Base-by-base conservation (phyloP, 2,113 vertebrate species). In the Scomber scombrus region DNA sequence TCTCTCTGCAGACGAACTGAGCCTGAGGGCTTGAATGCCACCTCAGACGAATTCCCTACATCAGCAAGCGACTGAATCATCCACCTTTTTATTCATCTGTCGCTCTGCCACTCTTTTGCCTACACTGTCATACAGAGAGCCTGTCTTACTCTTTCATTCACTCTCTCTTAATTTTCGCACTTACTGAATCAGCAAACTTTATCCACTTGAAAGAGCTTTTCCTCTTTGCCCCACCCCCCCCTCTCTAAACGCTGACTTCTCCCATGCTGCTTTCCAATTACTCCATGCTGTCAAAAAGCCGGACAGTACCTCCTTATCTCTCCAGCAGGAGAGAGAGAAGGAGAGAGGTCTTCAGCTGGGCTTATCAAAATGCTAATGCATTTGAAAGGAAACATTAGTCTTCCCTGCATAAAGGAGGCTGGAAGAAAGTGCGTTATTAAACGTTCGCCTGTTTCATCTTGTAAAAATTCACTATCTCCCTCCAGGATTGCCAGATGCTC, bases 341-440 rank as follows among this genome's bases (percentile, higher is more conserved):
- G 65, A 58, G 60, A 60, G 58, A 70, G 70, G 67, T 66, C 71
- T 82, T 81, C 81, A 73, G 74, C 81, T 57, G 68, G 67, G 77
- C 69, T 88, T 88, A 82, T 85, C 75, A 88, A 85, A 82, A 88
- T 88, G 86, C 82, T 85, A 88, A 88, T 85, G 79, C 52, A 2
- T 71, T 82, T 82, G 75, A 85, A 75, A 79, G 75, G 75, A 75
- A 73, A 72, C 79, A 77, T 85, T 88, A 73, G 86, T 88, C 82
- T 82, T 77, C 51, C 61, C 71, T 56, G 71, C 65, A 51, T 43
- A 73, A 55, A 82, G 68, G 66, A 75, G 52, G 51, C n/a, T 46
- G 15, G 16, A 11, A 40, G 57, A 65, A 65, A 58, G 29, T 11
- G 40, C 46, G 64, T 75, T 80, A 70, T 85, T 82, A 80, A 88